These are phyloP conservation scores for Gnathonemus longibarbis DNA, from an alignment of 2,113 vertebrate species.

Conservation along the genomic window DNA sequence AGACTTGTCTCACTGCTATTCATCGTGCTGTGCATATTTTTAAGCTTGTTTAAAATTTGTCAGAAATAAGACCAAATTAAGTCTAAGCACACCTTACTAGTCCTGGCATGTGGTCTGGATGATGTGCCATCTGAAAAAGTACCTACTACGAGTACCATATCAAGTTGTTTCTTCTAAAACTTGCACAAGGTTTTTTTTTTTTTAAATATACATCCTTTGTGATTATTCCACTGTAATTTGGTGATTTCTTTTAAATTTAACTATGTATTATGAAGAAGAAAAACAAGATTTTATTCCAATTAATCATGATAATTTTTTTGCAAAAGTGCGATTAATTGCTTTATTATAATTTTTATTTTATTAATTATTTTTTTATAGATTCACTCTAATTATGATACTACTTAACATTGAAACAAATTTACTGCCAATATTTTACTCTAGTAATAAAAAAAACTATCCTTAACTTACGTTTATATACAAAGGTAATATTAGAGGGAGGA, in stretches of 20 bases:
- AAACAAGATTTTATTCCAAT: too few species aligned
- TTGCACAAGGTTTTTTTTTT: too few species aligned
- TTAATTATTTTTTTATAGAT: not conserved
- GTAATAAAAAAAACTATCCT: not conserved
- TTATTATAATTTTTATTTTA: too few species aligned
- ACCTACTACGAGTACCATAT: not conserved
- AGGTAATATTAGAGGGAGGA: not conserved
- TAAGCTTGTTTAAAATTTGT: not conserved
- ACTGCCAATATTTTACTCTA: not conserved
- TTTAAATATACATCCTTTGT: too few species aligned
- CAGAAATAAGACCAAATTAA: not conserved
- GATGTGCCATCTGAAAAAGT: not conserved
- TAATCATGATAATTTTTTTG: too few species aligned
- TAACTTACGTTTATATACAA: not conserved
- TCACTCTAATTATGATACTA: not conserved
- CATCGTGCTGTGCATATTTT: not conserved
- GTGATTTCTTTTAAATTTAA: too few species aligned
- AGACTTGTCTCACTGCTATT: not conserved
- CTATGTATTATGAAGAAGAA: too few species aligned
- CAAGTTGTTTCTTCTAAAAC: not conserved
- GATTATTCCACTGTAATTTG: too few species aligned
- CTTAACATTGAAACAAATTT: not conserved
- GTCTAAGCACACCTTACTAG: not conserved
- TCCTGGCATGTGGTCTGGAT: not conserved
- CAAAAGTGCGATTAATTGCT: not conserved